Percentiles rank a stretch among this genome's conserved stretches.
Evolutionary conservation across 2,113 vertebrate genomes (phyloP).

Genomic region (Hiodon alosoides): DNA sequence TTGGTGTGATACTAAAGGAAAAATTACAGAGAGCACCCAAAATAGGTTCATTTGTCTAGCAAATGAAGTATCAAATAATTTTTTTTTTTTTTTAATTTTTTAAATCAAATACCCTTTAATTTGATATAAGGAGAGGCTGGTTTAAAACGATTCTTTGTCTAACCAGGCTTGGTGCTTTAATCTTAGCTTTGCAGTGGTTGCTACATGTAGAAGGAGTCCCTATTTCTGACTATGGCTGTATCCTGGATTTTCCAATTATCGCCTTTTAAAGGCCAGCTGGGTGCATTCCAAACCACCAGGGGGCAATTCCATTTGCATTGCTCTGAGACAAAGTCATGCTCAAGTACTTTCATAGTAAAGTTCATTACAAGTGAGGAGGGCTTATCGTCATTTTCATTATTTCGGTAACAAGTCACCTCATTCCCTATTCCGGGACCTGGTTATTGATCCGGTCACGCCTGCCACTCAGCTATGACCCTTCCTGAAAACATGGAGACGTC

Average conservation of each 20-base stretch:
- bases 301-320: slow-evolving; percentile 99
- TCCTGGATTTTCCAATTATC: slow-evolving; percentile 99
- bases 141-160: slow-evolving; percentile 16
- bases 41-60: too few species aligned
- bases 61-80: too few species aligned
- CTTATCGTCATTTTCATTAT: slow-evolving; percentile 38
- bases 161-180: slow-evolving; percentile 23
- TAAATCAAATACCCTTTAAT: neutral
- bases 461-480: slow-evolving; percentile 30
- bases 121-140: neutral
- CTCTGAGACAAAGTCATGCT: slow-evolving; percentile 94
- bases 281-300: slow-evolving; percentile 95
- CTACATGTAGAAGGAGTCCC: slow-evolving; percentile 54
- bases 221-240: slow-evolving; percentile 60
- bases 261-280: slow-evolving; percentile 99
- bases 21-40: neutral
- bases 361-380: slow-evolving; percentile 77
- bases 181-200: slow-evolving; percentile 48
- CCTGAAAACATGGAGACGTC: slow-evolving; percentile 2
- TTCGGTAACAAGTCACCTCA: slow-evolving; percentile 57
- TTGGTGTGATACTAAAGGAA: neutral
- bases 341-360: slow-evolving; percentile 93
- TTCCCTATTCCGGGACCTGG: slow-evolving; percentile 58
- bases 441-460: slow-evolving; percentile 50
- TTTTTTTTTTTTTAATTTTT: too few species aligned